Evolutionary conservation across 2,113 vertebrate species (phyloP).

Genomic region (Dasyurus viverrinus): DNA sequence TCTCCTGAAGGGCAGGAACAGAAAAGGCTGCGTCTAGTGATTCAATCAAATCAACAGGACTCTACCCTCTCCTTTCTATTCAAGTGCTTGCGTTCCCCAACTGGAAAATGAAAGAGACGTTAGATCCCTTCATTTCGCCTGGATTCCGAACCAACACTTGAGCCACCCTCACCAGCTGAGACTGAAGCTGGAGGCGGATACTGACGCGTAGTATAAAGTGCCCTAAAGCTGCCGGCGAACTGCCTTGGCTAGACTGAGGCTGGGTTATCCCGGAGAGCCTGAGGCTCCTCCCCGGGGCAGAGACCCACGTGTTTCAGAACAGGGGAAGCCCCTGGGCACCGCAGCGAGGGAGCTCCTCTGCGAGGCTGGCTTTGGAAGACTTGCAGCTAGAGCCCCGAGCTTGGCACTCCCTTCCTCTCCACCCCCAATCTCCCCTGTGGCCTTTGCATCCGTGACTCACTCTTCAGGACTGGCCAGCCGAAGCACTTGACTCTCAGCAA

Average conservation of each 20-base stretch:
- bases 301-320: background rate
- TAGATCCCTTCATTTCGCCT: background rate
- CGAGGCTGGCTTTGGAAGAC: rapidly evolving
- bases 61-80: rapidly evolving
- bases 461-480: background rate
- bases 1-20: background rate
- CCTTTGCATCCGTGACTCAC: background rate
- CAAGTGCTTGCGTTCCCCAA: background rate
- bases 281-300: background rate
- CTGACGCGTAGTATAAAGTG: background rate
- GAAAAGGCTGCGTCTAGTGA: background rate
- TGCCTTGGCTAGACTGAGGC: background rate
- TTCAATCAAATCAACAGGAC: background rate
- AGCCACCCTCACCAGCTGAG: background rate
- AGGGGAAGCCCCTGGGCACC: background rate
- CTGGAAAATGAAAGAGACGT: background rate
- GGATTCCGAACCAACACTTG: background rate
- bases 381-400: background rate
- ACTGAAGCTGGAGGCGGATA: background rate
- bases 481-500: conserved; percentile 51
- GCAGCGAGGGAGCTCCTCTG: background rate
- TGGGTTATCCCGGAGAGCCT: conserved; percentile 4
- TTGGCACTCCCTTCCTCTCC: background rate
- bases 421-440: background rate
- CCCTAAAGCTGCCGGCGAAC: background rate